Evolutionary conservation across 2,113 vertebrate genomes (phyloP), one percentile per base, ranked within the genome.

Genomic region (Stercorarius parasiticus): DNA sequence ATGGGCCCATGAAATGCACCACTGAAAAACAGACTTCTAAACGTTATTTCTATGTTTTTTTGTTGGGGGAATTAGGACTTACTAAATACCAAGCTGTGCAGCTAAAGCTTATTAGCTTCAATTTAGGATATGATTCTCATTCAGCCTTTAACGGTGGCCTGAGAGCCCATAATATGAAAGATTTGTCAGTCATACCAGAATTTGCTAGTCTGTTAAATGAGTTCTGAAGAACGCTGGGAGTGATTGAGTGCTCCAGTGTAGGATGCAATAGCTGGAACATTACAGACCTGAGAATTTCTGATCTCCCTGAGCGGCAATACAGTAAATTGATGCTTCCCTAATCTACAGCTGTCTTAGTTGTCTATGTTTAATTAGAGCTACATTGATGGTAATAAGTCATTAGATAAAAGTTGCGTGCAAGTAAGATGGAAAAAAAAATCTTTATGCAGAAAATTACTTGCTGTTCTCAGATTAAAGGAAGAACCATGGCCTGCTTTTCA

Each of bases 251-350:
- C 77, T 79, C 72, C 32, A 8, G n/a, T 0, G 0, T 66, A 85
- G 87, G 38, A 61, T 0, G 2, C 11, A 15, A 40, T 94, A 81
- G 38, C 82, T 84, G 67, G 71, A 86, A 82, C 49, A n/a, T 90
- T 32, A 59, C 4, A 11, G 43, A 67, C 64, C 74, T 0, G 0
- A 78, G 72, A 62, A 36, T 67, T 82, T 86, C 36, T 50, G 47
- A 65, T 93, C 40, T 96, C 58, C 52, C 86, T 82, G 65, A 83
- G 81, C 80, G 95, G 77, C 61, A 71, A 21, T 80, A 18, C 59
- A 50, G 29, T 61, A 96, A 94, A 95, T 80, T 67, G 52, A 69
- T 85, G 26, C 77, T 96, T 88, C 76, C 23, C 58, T 95, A 49
- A 94, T 73, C 67, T 79, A 42, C 83, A 95, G 47, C 73, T 95